phyloP scores from a whole-genome alignment of 2,888 invertebrate genomes.

The Pilophorus perplexus region DNA sequence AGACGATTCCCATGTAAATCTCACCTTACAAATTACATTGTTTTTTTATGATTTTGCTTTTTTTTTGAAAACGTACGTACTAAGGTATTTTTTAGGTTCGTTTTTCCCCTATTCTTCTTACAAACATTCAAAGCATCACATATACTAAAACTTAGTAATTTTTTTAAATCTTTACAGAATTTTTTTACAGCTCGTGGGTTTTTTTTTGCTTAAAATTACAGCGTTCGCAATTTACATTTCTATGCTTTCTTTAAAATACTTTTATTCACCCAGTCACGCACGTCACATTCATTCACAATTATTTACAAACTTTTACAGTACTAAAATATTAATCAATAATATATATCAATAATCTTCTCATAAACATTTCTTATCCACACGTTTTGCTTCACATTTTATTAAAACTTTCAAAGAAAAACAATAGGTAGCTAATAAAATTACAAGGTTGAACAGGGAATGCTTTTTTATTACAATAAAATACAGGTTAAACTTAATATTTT shows the following conservation, averaged over 20 bases:
- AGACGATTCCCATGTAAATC: no score
- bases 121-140: slow-evolving; percentile 49
- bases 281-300: slow-evolving; percentile 38
- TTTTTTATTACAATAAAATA: slow-evolving; percentile 46
- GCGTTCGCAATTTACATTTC: slow-evolving; percentile 16
- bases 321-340: slow-evolving; percentile 47
- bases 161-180: slow-evolving; percentile 28
- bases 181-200: slow-evolving; percentile 39
- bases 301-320: slow-evolving; percentile 48
- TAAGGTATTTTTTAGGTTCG: no score
- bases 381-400: slow-evolving; percentile 24
- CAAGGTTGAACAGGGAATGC: slow-evolving; percentile 44
- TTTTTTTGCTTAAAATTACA: slow-evolving; percentile 37
- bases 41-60: no score
- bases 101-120: slow-evolving; percentile 44
- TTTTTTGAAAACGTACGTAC: no score
- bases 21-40: no score
- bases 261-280: slow-evolving; percentile 4
- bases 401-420: slow-evolving; percentile 34
- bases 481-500: slow-evolving; percentile 45
- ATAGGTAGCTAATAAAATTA: slow-evolving; percentile 32
- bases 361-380: slow-evolving; percentile 26
- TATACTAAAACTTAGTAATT: slow-evolving; percentile 39
- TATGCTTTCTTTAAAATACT: slow-evolving; percentile 10
- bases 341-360: slow-evolving; percentile 35